Percentiles rank a stretch among this genome's conserved stretches.
phyloP scores from a whole-genome alignment of 1,140 invertebrate species.

The Sinella curviseta region DNA sequence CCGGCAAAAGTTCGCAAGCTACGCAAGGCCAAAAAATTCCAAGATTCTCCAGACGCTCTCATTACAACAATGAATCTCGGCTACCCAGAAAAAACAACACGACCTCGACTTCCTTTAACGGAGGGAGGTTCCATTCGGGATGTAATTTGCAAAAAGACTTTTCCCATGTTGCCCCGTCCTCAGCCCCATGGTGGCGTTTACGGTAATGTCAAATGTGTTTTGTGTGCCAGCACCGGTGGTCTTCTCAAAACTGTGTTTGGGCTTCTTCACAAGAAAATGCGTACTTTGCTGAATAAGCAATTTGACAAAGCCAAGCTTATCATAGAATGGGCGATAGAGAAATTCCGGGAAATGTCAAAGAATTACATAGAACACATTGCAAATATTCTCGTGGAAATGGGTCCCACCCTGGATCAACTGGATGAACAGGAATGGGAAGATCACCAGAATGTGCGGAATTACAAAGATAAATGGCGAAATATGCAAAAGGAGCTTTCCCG shows the following conservation, averaged over 20 bases:
- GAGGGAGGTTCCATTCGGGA: conserved; percentile 42
- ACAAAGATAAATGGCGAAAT: conserved; percentile 34
- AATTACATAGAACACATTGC: conserved; percentile 36
- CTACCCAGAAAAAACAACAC: background rate
- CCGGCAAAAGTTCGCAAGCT: background rate
- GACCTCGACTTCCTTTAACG: conserved; percentile 1
- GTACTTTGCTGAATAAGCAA: conserved; percentile 38
- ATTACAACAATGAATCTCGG: conserved; percentile 15
- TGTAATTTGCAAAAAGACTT: conserved; percentile 41
- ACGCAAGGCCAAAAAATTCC: background rate
- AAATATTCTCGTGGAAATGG: conserved; percentile 37
- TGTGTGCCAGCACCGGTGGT: conserved; percentile 30
- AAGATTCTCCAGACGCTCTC: conserved; percentile 10
- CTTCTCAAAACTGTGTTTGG: conserved; percentile 37
- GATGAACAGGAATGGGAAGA: conserved; percentile 44
- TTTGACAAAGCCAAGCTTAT: conserved; percentile 47
- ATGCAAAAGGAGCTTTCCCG: conserved; percentile 29
- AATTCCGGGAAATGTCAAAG: background rate
- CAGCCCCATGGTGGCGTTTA: conserved; percentile 46
- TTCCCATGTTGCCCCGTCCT: conserved; percentile 44
- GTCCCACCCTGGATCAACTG: conserved; percentile 35
- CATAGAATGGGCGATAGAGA: conserved; percentile 18
- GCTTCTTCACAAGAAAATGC: conserved; percentile 45
- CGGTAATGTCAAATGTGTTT: conserved; percentile 32
- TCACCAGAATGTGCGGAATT: conserved; percentile 38